phyloP scores from a whole-genome alignment of 2,797 vertebrate genomes.

The Muscicapa striata region DNA sequence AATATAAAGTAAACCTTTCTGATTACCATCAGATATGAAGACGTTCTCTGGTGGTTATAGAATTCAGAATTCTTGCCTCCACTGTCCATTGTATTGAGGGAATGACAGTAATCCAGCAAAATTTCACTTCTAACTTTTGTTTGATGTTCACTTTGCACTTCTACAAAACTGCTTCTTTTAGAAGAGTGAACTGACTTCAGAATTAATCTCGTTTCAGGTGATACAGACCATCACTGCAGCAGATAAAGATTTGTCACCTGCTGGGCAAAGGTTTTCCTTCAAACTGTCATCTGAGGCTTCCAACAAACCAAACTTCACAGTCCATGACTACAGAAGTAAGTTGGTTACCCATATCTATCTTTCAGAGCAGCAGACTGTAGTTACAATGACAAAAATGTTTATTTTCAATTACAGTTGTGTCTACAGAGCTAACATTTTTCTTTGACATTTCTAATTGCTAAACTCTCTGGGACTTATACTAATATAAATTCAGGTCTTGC shows the following conservation, averaged over 20 bases:
- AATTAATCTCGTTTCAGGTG: conserved; percentile 82
- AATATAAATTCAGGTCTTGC: conserved; percentile 12
- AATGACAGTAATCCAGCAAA: background rate
- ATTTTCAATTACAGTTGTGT: background rate
- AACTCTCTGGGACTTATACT: background rate
- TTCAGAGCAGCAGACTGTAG: background rate
- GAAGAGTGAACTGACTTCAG: conserved; percentile 11
- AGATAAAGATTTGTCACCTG: conserved; percentile 89
- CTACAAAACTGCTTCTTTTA: background rate
- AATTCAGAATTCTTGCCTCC: background rate
- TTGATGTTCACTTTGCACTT: background rate
- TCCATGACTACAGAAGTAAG: conserved; percentile 97
- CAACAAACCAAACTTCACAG: conserved; percentile 93
- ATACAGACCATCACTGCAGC: conserved; percentile 90
- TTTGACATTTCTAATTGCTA: background rate
- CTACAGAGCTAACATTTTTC: background rate
- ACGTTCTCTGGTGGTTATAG: background rate
- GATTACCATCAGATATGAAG: background rate
- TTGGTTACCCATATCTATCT: background rate
- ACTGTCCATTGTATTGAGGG: background rate
- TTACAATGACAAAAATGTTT: background rate
- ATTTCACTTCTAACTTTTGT: background rate
- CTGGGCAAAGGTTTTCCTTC: conserved; percentile 92
- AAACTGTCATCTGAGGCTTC: conserved; percentile 85
- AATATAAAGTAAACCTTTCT: background rate